Evolutionary conservation across 2,797 vertebrate genomes (phyloP).

Genomic region (Chrysolophus pictus): DNA sequence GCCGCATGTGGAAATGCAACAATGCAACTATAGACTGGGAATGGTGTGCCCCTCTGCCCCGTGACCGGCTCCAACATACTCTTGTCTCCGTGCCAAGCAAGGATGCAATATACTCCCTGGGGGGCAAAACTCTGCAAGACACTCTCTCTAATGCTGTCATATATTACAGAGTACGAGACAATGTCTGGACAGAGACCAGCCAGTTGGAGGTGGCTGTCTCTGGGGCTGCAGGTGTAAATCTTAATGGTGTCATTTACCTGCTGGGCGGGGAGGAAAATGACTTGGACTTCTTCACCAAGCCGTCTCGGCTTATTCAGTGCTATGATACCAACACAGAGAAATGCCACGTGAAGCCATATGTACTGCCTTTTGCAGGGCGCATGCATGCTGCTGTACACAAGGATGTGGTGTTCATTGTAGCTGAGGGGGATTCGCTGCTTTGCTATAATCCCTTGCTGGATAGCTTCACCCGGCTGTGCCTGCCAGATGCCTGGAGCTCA

Average conservation of each 20-base stretch:
- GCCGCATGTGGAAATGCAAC: slow-evolving; percentile 99
- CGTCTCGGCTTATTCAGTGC: slow-evolving; percentile 97
- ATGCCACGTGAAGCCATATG: slow-evolving; percentile 93
- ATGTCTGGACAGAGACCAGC: slow-evolving; percentile 96
- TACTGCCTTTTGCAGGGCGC: slow-evolving; percentile 94
- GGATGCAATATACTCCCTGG: slow-evolving; percentile 95
- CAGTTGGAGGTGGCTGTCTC: slow-evolving; percentile 96
- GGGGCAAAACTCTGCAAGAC: slow-evolving; percentile 96
- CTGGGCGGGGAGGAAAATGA: slow-evolving; percentile 97
- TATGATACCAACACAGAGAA: slow-evolving; percentile 92
- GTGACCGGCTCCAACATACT: slow-evolving; percentile 96
- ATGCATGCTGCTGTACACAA: slow-evolving; percentile 98
- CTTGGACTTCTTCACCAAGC: slow-evolving; percentile 98
- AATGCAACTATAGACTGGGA: slow-evolving; percentile 99
- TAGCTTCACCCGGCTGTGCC: slow-evolving; percentile 95
- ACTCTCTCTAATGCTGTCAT: slow-evolving; percentile 95
- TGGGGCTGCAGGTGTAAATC: slow-evolving; percentile 93
- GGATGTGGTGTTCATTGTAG: slow-evolving; percentile 96
- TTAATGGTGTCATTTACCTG: slow-evolving; percentile 95
- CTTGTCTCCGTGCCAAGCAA: slow-evolving; percentile 91
- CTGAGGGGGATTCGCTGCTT: slow-evolving; percentile 93
- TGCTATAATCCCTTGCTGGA: slow-evolving; percentile 97
- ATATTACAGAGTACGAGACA: slow-evolving; percentile 95
- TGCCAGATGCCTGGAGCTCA: slow-evolving; percentile 96
- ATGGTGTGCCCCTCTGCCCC: slow-evolving; percentile 94